Conservation (phyloP, 2,888 invertebrate genomes). For the Linnaemya vulpina region DNA sequence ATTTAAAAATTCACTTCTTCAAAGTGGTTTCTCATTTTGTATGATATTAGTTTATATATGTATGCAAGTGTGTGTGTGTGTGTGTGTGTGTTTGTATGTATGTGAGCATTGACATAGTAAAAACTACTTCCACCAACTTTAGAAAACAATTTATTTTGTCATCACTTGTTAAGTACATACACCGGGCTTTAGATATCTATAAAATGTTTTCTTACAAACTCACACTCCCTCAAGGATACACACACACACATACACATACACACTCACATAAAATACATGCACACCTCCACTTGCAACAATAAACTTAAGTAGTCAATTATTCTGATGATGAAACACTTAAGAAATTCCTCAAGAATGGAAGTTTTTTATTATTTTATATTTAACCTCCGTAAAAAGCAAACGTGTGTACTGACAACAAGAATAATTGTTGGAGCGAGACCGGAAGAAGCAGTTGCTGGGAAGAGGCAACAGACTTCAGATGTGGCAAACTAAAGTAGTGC, state of each 20-base stretch:
- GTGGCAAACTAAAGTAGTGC: slow-evolving; percentile 38
- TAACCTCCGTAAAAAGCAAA: slow-evolving; percentile 42
- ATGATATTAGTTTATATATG: background rate
- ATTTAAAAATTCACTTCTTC: slow-evolving; percentile 22
- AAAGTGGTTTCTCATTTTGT: slow-evolving; percentile 34
- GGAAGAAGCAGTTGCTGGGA: background rate
- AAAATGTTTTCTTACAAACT: background rate
- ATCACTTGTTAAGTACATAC: slow-evolving; percentile 6
- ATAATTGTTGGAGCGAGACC: background rate
- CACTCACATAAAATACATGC: slow-evolving; percentile 4
- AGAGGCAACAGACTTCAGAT: slow-evolving; percentile 9
- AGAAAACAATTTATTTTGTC: slow-evolving; percentile 56
- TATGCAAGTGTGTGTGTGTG: slow-evolving; percentile 1
- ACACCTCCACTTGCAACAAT: slow-evolving; percentile 19
- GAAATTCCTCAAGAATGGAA: slow-evolving; percentile 55
- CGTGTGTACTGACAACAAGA: slow-evolving; percentile 1
- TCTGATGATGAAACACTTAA: slow-evolving; percentile 60
- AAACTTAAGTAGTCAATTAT: slow-evolving; percentile 58
- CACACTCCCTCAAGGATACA: background rate
- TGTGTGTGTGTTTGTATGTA: slow-evolving; percentile 1
- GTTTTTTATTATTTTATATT: slow-evolving; percentile 47
- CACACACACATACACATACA: background rate
- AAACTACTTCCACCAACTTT: slow-evolving; percentile 18
- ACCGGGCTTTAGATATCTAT: background rate
- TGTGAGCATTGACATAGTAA: slow-evolving; percentile 26